Evolutionary conservation across 2,888 invertebrate genomes (phyloP), one percentile per base, ranked within the genome.

Genomic region (Agonopterix alstromeriana): DNA sequence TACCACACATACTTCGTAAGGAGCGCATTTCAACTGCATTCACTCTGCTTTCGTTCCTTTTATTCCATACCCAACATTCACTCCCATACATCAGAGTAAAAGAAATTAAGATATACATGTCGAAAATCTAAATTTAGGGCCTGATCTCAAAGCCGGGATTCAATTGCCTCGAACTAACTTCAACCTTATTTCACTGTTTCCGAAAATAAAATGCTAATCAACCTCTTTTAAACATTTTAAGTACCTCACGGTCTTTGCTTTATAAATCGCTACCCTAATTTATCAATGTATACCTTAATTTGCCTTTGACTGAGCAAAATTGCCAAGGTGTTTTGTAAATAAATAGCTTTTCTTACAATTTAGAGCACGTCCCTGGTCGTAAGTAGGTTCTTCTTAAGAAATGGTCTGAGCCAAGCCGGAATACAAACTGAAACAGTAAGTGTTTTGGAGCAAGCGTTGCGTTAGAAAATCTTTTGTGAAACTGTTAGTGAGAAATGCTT

Each of bases 271-370:
- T 40, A 45, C 51, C 51, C 51, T 47, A 51, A 49, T 49, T 67
- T 65, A 64, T 65, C 64, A 64, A 65, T 61, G 61, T 62, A 59
- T 58, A 61, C 65, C 62, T 63, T 68, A 63, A 65, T 65, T 65
- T 65, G 54, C 61, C 58, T 65, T 63, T 58, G 56, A 62, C 60
- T 58, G 51, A 59, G 58, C 61, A 54, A 61, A 64, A 60, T 53
- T 56, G 49, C 46, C 53, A 40, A 48, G 47, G 46, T 53, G 53
- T 53, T 48, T 50, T 35, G 43, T 27, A 50, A 48, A 50, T 48
- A 48, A 53, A 53, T 53, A 48, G 43, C 48, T 50, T 47, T 47
- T 43, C 46, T 53, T 48, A 36, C 43, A 44, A 51, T 51, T 48
- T 48, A 10, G 17, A n/a, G 48, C 51, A 48, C 48, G 51, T 48